Conservation (phyloP, 2,888 invertebrate genomes). For the Nineta flava region DNA sequence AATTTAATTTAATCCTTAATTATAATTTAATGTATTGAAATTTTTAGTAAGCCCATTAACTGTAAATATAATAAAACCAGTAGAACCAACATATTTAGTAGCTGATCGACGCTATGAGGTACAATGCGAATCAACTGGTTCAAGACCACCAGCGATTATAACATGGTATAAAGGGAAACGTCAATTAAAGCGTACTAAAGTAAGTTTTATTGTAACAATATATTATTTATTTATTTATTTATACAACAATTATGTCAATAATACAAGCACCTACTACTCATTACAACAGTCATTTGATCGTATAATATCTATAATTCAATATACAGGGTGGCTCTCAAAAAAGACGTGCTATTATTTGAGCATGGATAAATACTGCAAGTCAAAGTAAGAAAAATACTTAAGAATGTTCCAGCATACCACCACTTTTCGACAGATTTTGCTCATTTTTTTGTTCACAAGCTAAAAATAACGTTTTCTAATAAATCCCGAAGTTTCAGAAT, state of each 20-base stretch:
- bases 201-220: slow-evolving; percentile 24
- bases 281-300: background rate
- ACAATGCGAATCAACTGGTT: slow-evolving; percentile 70
- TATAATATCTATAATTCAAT: too few relatives aligned
- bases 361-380: too few relatives aligned
- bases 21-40: too few relatives aligned
- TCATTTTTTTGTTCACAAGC: too few relatives aligned
- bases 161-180: slow-evolving; percentile 83
- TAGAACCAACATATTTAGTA: slow-evolving; percentile 42
- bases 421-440: too few relatives aligned
- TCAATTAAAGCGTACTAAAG: slow-evolving; percentile 64
- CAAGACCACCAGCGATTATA: slow-evolving; percentile 70
- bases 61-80: slow-evolving; percentile 55
- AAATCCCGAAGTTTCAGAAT: too few relatives aligned
- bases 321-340: too few relatives aligned
- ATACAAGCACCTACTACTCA: background rate
- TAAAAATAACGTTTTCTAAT: too few relatives aligned
- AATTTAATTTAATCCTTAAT: too few relatives aligned
- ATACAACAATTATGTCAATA: background rate
- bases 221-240: background rate
- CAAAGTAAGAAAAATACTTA: too few relatives aligned
- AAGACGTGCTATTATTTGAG: too few relatives aligned
- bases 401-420: too few relatives aligned
- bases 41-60: slow-evolving; percentile 65
- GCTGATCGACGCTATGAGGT: slow-evolving; percentile 74